A percentile compares a stretch with the other conserved stretches of the same genome.
These are phyloP conservation scores for Hecatera dysodea DNA, from an alignment of 2,888 invertebrate species.

Conservation along the genomic window DNA sequence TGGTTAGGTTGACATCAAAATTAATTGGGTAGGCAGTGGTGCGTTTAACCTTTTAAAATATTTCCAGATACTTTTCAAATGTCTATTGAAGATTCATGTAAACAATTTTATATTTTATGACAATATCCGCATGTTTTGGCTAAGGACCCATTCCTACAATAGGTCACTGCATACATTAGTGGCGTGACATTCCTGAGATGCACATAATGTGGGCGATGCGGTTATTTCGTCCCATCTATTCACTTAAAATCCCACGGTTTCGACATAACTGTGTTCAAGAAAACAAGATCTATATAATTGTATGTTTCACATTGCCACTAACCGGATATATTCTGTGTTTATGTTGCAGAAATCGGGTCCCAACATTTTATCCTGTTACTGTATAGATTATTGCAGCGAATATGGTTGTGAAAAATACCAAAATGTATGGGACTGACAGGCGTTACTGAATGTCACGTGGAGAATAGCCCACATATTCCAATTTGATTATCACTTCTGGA, in stretches of 20 bases:
- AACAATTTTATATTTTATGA: conserved; percentile 8
- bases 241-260: conserved; percentile 14
- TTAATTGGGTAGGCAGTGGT: neutral
- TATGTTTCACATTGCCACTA: neutral
- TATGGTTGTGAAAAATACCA: no score
- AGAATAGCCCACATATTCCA: neutral
- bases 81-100: conserved; percentile 9
- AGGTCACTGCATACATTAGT: conserved; percentile 55
- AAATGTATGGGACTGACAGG: no score
- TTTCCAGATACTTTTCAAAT: conserved; percentile 19
- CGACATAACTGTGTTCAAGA: neutral
- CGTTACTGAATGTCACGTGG: no score
- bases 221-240: conserved; percentile 2
- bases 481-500: no score
- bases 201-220: conserved; percentile 45
- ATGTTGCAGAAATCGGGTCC: neutral
- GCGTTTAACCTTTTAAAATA: conserved; percentile 29
- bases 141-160: conserved; percentile 40
- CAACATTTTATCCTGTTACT: neutral
- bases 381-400: no score
- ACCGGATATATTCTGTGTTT: neutral
- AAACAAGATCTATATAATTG: neutral
- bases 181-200: conserved; percentile 31
- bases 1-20: neutral
- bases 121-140: conserved; percentile 43